Percentiles rank a stretch among this genome's conserved stretches.
Evolutionary conservation across 2,113 vertebrate genomes (phyloP).

Genomic region (Thomomys bottae): DNA sequence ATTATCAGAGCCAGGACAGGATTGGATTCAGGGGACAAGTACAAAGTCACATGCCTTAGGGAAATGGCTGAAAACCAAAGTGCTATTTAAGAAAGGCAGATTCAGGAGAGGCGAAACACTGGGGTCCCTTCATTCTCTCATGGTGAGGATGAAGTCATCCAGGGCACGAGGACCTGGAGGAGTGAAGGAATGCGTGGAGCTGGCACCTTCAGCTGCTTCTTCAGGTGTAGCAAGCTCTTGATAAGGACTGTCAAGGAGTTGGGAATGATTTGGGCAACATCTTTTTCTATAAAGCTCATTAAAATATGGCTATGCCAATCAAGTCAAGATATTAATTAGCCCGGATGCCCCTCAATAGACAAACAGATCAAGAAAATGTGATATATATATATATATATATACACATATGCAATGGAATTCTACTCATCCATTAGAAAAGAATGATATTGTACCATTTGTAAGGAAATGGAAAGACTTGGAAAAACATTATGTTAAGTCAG

Average conservation of each 20-base stretch:
- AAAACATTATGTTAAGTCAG: too few species aligned
- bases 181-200: not conserved
- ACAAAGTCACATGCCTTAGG: not conserved
- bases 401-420: too few species aligned
- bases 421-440: too few species aligned
- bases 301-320: not conserved
- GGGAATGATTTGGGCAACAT: not conserved
- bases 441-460: too few species aligned
- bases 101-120: not conserved
- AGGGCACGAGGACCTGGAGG: not conserved
- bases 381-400: too few species aligned
- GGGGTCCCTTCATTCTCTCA: not conserved
- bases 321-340: too few species aligned
- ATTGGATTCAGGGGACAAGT: not conserved
- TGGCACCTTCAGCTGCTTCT: not conserved
- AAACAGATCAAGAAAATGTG: too few species aligned
- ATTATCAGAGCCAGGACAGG: not conserved
- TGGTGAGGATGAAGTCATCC: not conserved
- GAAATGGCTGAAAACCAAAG: not conserved
- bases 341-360: too few species aligned
- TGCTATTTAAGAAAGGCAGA: slow-evolving; percentile 28
- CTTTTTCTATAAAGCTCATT: not conserved
- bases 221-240: not conserved
- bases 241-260: not conserved
- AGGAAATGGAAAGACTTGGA: too few species aligned